Conservation (phyloP, 2,797 vertebrate species). For the Astyanax mexicanus region DNA sequence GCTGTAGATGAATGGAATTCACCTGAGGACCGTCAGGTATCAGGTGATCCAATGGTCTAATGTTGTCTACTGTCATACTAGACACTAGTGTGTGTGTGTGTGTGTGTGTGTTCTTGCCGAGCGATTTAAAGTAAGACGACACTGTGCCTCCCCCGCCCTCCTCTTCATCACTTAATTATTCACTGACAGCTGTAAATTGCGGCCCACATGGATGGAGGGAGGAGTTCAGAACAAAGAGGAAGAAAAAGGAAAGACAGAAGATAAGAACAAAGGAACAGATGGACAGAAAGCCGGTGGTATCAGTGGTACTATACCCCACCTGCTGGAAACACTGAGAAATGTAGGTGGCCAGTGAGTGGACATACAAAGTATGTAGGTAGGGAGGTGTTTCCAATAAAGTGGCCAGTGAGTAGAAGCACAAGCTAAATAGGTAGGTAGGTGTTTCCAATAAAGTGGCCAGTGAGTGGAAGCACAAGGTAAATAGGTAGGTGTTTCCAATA, state of each 20-base stretch:
- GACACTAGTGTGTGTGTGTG: conserved; percentile 32
- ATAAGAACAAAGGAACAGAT: neutral
- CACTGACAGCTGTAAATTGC: conserved; percentile 26
- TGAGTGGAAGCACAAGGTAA: no score
- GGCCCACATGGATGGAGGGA: neutral
- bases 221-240: neutral
- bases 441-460: no score
- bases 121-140: conserved; percentile 45
- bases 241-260: neutral
- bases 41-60: conserved; percentile 33
- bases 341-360: no score
- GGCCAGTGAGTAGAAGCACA: no score
- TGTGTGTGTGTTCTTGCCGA: conserved; percentile 16
- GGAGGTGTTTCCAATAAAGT: no score
- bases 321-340: no score
- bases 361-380: no score
- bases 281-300: neutral
- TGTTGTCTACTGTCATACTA: conserved; percentile 31
- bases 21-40: conserved; percentile 10
- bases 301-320: neutral
- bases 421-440: no score
- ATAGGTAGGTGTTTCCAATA: no score
- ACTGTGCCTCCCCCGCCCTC: conserved; percentile 24
- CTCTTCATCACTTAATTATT: conserved; percentile 27
- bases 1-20: conserved; percentile 16